Evolutionary conservation across 2,797 vertebrate genomes (phyloP).

Genomic region (Sciaenops ocellatus): DNA sequence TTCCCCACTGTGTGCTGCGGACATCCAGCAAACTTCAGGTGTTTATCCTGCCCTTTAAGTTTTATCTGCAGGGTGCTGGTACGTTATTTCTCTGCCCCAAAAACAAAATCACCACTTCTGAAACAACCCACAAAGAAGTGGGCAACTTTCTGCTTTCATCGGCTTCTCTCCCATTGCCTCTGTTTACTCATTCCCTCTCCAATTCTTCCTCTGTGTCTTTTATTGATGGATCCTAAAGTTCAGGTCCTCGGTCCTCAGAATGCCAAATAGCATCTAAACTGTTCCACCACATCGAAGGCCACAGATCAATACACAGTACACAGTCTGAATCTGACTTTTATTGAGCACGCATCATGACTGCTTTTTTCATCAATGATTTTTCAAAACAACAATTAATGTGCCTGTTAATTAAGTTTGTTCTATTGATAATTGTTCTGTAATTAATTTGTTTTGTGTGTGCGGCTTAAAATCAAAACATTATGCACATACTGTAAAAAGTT

Average conservation of each 20-base stretch:
- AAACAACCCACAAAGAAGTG: conserved; percentile 11
- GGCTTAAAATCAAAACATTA: not conserved
- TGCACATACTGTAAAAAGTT: not conserved
- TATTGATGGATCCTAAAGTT: conserved; percentile 63
- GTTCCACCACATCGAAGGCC: not conserved
- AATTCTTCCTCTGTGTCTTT: conserved; percentile 20
- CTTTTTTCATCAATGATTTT: not conserved
- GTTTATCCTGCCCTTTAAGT: conserved; percentile 6
- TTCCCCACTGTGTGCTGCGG: not conserved
- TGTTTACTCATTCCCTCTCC: conserved; percentile 28
- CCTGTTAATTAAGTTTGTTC: not conserved
- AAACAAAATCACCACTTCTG: conserved; percentile 20
- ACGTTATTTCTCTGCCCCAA: conserved; percentile 22
- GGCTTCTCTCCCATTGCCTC: conserved; percentile 5
- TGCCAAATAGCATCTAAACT: conserved; percentile 42
- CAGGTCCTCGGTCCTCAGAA: conserved; percentile 46
- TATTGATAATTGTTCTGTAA: not conserved
- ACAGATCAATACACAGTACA: conserved; percentile 23
- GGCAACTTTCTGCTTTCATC: conserved; percentile 22
- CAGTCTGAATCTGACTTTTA: conserved; percentile 8
- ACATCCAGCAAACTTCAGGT: not conserved
- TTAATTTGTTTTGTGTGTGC: not conserved
- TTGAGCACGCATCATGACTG: not conserved
- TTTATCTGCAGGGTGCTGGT: conserved; percentile 28
- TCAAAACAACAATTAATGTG: not conserved